Conservation (phyloP, 2,797 vertebrate genomes). For the Epinephelus awoara region DNA sequence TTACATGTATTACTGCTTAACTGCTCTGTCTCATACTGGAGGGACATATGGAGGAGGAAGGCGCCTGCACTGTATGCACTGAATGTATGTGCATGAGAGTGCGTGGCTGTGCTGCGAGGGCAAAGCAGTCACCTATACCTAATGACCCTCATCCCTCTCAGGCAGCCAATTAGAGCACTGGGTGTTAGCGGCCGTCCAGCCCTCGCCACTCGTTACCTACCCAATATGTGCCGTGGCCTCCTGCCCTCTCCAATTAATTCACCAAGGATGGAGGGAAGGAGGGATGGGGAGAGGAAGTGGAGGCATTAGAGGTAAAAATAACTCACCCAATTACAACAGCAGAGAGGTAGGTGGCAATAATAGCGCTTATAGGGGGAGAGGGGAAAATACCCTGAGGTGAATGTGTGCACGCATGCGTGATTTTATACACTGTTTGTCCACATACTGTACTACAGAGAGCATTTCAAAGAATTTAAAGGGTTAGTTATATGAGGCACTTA, state of each 20-base stretch:
- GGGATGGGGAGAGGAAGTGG: conserved; percentile 51
- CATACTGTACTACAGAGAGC: not conserved
- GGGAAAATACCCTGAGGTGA: not conserved
- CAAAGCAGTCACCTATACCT: conserved; percentile 71
- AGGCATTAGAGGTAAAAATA: conserved; percentile 75
- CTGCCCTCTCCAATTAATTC: conserved; percentile 82
- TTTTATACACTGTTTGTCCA: not conserved
- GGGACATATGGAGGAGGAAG: not conserved
- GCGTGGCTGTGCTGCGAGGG: conserved; percentile 47
- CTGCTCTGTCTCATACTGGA: not conserved
- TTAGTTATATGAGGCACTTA: no score
- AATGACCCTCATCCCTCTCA: conserved; percentile 83
- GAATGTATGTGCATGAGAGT: conserved; percentile 11
- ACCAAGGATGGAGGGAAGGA: conserved; percentile 60
- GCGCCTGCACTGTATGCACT: conserved; percentile 13
- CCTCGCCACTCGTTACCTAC: conserved; percentile 76
- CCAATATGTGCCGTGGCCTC: conserved; percentile 75
- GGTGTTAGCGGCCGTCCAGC: conserved; percentile 68
- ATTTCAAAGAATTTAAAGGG: not conserved
- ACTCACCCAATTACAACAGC: conserved; percentile 70
- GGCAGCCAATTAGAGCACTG: conserved; percentile 83
- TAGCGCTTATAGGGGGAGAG: conserved; percentile 29
- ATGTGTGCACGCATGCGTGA: not conserved
- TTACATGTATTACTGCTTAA: conserved; percentile 11
- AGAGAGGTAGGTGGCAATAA: conserved; percentile 60